phyloP scores from a whole-genome alignment of 2,888 invertebrate genomes.

The Lutraria lutraria region DNA sequence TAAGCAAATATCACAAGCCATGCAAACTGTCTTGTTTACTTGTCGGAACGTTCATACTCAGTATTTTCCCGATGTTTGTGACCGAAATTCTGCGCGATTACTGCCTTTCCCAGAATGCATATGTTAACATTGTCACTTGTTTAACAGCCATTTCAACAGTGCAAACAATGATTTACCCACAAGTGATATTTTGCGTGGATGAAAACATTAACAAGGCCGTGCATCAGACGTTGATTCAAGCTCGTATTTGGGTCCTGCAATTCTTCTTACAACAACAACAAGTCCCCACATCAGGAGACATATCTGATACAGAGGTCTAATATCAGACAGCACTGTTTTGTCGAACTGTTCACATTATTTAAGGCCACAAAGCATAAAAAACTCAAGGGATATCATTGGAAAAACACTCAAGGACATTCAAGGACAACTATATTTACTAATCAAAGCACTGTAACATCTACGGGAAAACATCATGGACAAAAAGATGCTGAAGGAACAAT shows the following conservation, averaged over 20 bases:
- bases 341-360: no score
- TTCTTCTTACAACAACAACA: constrained; percentile 66
- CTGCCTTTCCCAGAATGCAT: constrained; percentile 71
- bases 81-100: constrained; percentile 75
- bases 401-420: no score
- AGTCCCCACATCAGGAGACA: constrained; percentile 71
- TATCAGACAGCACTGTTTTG: background rate
- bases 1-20: constrained; percentile 53
- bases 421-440: no score
- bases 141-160: constrained; percentile 79
- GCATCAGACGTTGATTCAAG: constrained; percentile 63
- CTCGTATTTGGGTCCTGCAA: constrained; percentile 65
- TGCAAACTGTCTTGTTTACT: constrained; percentile 77
- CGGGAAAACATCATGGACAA: no score
- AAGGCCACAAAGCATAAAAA: no score
- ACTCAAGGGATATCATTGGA: no score
- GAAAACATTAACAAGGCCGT: constrained; percentile 76
- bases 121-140: constrained; percentile 79
- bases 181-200: constrained; percentile 81
- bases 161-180: constrained; percentile 82
- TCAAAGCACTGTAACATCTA: no score
- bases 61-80: constrained; percentile 79
- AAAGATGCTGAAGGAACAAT: no score
- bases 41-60: constrained; percentile 76
- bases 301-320: constrained; percentile 74